Evolutionary conservation across 2,797 vertebrate genomes (phyloP).

Genomic region (Poecilia velifera): DNA sequence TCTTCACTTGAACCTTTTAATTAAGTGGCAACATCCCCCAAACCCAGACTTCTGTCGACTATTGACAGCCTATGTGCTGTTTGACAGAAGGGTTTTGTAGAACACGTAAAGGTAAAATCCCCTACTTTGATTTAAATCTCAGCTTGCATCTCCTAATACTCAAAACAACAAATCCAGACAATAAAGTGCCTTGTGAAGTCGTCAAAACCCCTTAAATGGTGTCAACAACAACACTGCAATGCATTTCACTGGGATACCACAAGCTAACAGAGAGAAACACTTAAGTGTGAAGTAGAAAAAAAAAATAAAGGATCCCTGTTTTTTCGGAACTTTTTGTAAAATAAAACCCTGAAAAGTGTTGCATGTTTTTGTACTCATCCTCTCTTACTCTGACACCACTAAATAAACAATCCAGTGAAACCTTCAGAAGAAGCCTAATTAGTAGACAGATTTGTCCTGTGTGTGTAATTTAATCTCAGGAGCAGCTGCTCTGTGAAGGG

Average conservation of each 20-base stretch:
- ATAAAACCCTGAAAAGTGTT: not conserved
- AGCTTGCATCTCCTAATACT: slow-evolving; percentile 2
- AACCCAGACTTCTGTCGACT: slow-evolving; percentile 40
- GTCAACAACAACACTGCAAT: not conserved
- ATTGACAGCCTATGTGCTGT: slow-evolving; percentile 23
- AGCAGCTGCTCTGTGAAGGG: not conserved
- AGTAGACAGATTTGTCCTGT: not conserved
- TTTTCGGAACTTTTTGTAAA: not conserved
- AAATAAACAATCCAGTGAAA: not conserved
- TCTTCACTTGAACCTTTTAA: slow-evolving; percentile 75
- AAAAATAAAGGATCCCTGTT: not conserved
- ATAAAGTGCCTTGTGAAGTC: not conserved
- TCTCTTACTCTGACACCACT: not conserved
- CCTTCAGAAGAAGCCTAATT: not conserved
- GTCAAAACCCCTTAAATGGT: not conserved
- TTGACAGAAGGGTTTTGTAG: slow-evolving; percentile 20
- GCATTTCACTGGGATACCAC: not conserved
- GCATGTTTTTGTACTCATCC: not conserved
- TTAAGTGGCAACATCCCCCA: slow-evolving; percentile 56
- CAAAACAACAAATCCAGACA: slow-evolving; percentile 13
- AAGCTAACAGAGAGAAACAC: not conserved
- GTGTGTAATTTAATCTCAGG: not conserved
- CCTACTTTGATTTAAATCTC: slow-evolving; percentile 20
- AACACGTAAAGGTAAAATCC: slow-evolving; percentile 17
- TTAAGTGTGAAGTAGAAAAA: not conserved